Evolutionary conservation across 2,797 vertebrate species (phyloP), one percentile per base, ranked within the genome.

Genomic region (Otolemur crassicaudatus): DNA sequence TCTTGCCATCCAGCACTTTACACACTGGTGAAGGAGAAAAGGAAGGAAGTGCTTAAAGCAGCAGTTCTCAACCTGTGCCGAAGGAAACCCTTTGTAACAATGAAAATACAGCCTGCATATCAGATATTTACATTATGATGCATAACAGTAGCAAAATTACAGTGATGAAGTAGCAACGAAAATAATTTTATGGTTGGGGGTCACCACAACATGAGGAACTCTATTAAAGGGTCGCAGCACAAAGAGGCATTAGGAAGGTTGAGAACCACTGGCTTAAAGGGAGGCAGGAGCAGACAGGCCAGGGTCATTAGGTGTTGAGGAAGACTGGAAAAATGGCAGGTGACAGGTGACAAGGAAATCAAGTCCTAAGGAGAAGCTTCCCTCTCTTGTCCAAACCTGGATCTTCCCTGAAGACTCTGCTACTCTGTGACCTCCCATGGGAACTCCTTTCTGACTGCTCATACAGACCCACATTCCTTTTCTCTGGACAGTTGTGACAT

Each of bases 321-420:
- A 14, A 56, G 19, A 23, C 31, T 5, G 14, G 11, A 31, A 29
- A 61, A 20, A 31, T 5, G 17, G 67, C 29, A n/a, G 65, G 14
- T 2, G 46, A 29, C 17, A 7, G 0, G 7, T 2, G 10, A n/a
- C 1, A 2, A 20, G 13, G 37, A 49, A 53, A 76, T 75, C 43
- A 7, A 25, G 13, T 37, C 58, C 87, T 73, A 65, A 73, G 4
- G 37, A 83, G 37, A 58, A 79, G 37, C 37, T 11, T 60, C 29
- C 31, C 84, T 87, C 60, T 46, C 25, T 84, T 49, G 40, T 63
- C 29, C 37, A 83, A 61, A 73, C 40, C 72, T n/a, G 29, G 53
- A 5, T n/a, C 60, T 3, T 46, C 23, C 34, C 49, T 63, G 73
- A 91, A 75, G 67, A 7, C 60, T 53, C 29, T 1, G 67, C 80